A percentile compares a stretch with the other conserved stretches of the same genome.
phyloP scores from a whole-genome alignment of 2,113 vertebrate species.

The Eudyptes chrysolophus region DNA sequence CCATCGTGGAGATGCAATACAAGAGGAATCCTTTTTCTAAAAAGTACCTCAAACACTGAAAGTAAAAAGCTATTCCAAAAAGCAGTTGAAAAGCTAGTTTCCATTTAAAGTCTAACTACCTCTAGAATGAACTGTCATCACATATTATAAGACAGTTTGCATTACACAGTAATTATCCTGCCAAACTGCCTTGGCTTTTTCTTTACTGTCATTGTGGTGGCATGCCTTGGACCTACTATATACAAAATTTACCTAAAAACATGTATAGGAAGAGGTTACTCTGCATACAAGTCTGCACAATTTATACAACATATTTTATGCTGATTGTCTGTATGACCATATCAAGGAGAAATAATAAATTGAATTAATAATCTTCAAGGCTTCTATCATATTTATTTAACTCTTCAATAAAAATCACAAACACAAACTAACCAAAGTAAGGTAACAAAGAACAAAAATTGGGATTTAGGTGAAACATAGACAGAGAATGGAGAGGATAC shows the following conservation, averaged over 20 bases:
- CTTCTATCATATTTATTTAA: background rate
- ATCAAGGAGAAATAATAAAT: background rate
- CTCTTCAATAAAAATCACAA: background rate
- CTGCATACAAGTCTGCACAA: background rate
- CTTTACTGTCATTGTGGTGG: background rate
- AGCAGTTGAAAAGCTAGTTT: background rate
- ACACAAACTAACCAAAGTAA: background rate
- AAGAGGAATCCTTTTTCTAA: background rate
- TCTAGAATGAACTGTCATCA: background rate
- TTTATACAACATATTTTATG: background rate
- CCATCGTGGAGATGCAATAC: accelerated
- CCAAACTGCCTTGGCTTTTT: background rate
- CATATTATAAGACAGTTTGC: background rate
- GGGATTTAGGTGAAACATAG: background rate
- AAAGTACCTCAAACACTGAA: background rate
- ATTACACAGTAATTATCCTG: background rate
- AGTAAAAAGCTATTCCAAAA: background rate
- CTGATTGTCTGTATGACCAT: background rate
- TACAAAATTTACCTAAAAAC: background rate
- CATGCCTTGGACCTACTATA: background rate
- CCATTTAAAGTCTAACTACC: background rate
- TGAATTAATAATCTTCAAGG: background rate
- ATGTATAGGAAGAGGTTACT: background rate
- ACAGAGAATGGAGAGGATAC: background rate
- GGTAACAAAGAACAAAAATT: background rate